A percentile compares a stretch with the other conserved stretches of the same genome.
Evolutionary conservation across 2,113 vertebrate species (phyloP).

Genomic region (Ageneiosus marmoratus): DNA sequence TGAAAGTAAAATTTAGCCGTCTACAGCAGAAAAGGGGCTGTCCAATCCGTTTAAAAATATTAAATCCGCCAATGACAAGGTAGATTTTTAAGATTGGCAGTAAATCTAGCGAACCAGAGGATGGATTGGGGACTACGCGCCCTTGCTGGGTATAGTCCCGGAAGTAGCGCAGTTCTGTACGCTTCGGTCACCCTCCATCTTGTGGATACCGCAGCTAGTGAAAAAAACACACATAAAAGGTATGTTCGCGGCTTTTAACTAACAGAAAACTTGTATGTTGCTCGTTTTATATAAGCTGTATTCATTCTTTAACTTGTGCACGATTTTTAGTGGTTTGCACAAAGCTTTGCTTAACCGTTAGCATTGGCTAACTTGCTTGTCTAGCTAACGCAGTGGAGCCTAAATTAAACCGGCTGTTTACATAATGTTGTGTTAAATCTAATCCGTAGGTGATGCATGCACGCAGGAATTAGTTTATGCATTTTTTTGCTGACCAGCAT

Average conservation of each 20-base stretch:
- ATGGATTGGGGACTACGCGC: background rate
- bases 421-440: background rate
- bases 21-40: background rate
- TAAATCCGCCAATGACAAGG: background rate
- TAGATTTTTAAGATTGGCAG: slow-evolving; percentile 7
- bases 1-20: slow-evolving; percentile 20
- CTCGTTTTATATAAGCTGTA: background rate
- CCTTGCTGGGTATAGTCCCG: too few species aligned
- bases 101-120: slow-evolving; percentile 33
- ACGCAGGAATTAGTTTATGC: too few species aligned
- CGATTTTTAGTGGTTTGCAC: too few species aligned
- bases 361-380: background rate
- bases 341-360: background rate
- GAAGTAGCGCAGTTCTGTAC: too few species aligned
- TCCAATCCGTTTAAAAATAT: slow-evolving; percentile 7
- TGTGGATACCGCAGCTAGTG: slow-evolving; percentile 35
- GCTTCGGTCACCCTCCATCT: slow-evolving; percentile 48
- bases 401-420: background rate
- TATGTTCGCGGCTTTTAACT: background rate
- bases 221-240: slow-evolving; percentile 35
- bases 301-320: background rate
- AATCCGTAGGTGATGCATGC: background rate
- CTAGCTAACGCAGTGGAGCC: background rate
- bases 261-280: background rate
- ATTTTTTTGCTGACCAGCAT: background rate